phyloP scores from a whole-genome alignment of 2,113 vertebrate genomes.

The Stegastes partitus region DNA sequence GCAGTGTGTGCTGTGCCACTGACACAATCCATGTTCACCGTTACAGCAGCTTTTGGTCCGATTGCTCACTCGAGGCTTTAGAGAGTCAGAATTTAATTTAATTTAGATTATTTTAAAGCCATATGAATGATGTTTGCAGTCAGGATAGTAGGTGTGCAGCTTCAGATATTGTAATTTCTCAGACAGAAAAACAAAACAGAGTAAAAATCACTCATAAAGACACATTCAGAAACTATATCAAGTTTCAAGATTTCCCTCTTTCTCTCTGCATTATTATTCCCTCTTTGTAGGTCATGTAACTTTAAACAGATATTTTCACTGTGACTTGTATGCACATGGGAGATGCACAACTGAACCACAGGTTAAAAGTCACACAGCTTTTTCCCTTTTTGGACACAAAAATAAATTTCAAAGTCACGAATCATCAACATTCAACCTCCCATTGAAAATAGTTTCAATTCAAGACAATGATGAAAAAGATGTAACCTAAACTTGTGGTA shows the following conservation, averaged over 20 bases:
- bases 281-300: constrained; percentile 67
- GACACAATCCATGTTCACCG: not conserved
- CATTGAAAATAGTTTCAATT: constrained; percentile 51
- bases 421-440: constrained; percentile 66
- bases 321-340: constrained; percentile 73
- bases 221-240: constrained; percentile 32
- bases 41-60: constrained; percentile 20
- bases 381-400: constrained; percentile 67
- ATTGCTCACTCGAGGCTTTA: not conserved
- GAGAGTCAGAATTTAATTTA: not conserved
- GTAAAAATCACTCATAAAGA: constrained; percentile 14
- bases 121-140: not conserved
- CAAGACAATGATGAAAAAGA: constrained; percentile 63
- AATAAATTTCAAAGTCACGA: constrained; percentile 63
- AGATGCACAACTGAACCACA: constrained; percentile 53
- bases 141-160: not conserved
- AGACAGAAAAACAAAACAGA: not conserved
- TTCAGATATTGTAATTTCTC: not conserved
- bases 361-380: constrained; percentile 67
- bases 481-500: constrained; percentile 56
- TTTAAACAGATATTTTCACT: constrained; percentile 72
- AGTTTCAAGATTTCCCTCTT: constrained; percentile 10
- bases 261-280: constrained; percentile 37
- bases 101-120: constrained; percentile 3
- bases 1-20: not conserved